These are phyloP conservation scores for Gymnorhina tibicen DNA, from an alignment of 2,113 vertebrate genomes.

Conservation along the genomic window DNA sequence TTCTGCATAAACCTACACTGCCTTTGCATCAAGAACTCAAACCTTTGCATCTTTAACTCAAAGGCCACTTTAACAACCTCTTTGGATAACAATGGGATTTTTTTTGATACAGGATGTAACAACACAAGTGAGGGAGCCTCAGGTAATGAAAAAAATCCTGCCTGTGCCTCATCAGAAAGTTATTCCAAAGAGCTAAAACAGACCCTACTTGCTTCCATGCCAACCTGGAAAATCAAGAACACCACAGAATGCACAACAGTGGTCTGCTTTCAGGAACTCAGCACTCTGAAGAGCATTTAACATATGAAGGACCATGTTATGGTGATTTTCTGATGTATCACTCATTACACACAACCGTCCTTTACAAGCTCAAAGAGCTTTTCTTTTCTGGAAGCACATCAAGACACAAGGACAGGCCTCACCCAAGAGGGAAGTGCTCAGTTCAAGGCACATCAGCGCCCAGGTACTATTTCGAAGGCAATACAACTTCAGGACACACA, in stretches of 20 bases:
- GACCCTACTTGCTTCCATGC: not conserved
- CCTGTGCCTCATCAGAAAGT: not conserved
- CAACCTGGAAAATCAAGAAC: not conserved
- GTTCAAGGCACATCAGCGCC: not conserved
- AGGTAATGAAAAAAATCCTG: not conserved
- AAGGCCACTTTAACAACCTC: not conserved
- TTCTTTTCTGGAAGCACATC: not conserved
- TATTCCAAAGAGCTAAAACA: not conserved
- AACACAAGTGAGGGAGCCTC: not conserved
- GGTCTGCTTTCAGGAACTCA: not conserved
- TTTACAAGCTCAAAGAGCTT: not conserved
- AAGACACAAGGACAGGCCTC: not conserved
- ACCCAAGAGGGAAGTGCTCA: not conserved
- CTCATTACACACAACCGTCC: not conserved
- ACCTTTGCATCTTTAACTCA: no score
- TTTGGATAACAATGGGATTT: not conserved
- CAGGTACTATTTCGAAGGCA: not conserved
- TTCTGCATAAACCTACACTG: not conserved
- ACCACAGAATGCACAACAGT: not conserved
- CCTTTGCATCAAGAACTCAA: not conserved
- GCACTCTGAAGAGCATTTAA: not conserved
- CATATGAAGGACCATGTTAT: not conserved
- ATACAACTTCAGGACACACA: not conserved
- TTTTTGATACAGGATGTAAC: not conserved
- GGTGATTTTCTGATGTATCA: not conserved